These are phyloP conservation scores for Mormyrus iriodes DNA, from an alignment of 2,113 vertebrate genomes.

Conservation along the genomic window DNA sequence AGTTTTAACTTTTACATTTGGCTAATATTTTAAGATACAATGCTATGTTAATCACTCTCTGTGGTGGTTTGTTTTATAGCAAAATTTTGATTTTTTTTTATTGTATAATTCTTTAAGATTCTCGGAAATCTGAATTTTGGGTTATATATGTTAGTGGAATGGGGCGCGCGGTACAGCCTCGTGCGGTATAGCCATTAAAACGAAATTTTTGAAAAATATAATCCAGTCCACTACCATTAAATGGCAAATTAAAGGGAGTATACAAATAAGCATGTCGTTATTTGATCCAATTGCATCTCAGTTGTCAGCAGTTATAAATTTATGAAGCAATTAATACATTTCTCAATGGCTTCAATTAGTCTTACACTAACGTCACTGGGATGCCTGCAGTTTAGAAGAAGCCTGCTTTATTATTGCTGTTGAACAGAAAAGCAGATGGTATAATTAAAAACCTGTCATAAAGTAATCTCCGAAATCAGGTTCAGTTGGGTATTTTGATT, in stretches of 20 bases:
- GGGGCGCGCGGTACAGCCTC: not conserved
- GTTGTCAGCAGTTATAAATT: not conserved
- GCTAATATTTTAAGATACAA: not conserved
- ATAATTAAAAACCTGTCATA: not conserved
- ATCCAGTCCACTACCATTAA: not conserved
- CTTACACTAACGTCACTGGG: not conserved
- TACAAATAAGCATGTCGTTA: not conserved
- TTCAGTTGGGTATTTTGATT: not conserved
- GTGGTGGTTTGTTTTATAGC: not conserved
- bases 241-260: not conserved
- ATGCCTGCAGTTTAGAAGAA: conserved; percentile 1
- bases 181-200: not conserved
- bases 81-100: not conserved
- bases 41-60: not conserved
- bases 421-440: not conserved
- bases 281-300: not conserved
- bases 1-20: not conserved
- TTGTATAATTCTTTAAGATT: not conserved
- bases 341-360: not conserved
- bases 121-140: not conserved
- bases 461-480: not conserved
- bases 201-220: not conserved
- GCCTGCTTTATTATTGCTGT: not conserved
- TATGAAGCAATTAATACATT: not conserved
- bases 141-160: not conserved